Base-by-base conservation (phyloP, 2,888 invertebrate species). In the Digitonthophagus gazella region DNA sequence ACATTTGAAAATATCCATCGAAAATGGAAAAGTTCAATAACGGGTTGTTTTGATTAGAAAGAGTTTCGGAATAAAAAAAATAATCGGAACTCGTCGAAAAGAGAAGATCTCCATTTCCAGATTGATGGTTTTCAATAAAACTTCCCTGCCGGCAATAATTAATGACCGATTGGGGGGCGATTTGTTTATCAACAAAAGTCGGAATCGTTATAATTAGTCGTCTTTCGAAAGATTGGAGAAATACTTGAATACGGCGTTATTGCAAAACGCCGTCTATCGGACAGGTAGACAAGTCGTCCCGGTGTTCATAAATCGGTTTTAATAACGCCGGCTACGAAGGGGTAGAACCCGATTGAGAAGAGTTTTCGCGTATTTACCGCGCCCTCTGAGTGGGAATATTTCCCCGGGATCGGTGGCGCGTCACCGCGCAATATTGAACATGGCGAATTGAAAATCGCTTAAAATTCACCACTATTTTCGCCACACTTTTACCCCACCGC, bases 381-480 rank as follows among this genome's bases (percentile, higher is more conserved):
- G 11, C 28, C 28, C 28, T 44, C 28, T 1, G 28, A 44, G 28
- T 44, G 28, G 28, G 11, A 44, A 44, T 44, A 44, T 44, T 11
- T 44, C 28, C 3, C 28, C 11, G 28, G 8, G 28, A 44, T 44
- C 28, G 8, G 28, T 6, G 3, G 8, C 1, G 28, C 28, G 8
- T 8, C 28, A 8, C 3, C 11, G 28, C 11, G 28, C 61, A 61
- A 61, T 61, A 61, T 61, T 61, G 61, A 61, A 61, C 61, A 20
- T 19, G 19, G 16, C 19, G 61, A 61, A 61, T 61, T 61, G 61
- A 61, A 61, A 61, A 61, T 61, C 61, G 61, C 61, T 61, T 61
- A 61, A 61, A 61, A 61, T 61, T 61, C 61, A 18, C 16, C 16
- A 19, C 18, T 61, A 19, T 58, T 61, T 20, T 18, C 18, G 61